Evolutionary conservation across 1,140 invertebrate genomes (phyloP), one percentile per base, ranked within the genome.

Genomic region (Apis cerana): DNA sequence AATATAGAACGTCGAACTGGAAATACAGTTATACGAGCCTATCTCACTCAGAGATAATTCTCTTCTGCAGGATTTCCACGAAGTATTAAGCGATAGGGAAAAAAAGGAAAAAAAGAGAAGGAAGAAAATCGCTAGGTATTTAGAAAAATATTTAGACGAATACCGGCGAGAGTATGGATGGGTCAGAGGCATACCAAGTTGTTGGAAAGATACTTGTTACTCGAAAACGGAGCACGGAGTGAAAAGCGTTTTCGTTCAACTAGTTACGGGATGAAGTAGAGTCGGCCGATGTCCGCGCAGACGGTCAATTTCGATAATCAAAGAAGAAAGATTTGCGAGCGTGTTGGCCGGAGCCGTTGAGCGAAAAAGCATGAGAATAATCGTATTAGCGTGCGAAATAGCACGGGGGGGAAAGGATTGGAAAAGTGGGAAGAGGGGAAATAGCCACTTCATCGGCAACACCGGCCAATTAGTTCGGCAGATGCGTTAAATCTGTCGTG

Each of bases 401-500:
- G 81, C 56, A 5, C 15, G 19, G 62, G 23, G 11, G 10, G 61
- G 33, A 2, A 23, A 65, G 48, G 19, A 67, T 79, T 12, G 54
- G 79, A 67, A 77, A 72, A 71, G 54, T 19, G 48, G 64, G 58
- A 50, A 10, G 33, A 58, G 74, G 74, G 43, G 10, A 54, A 77
- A 48, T 72, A 71, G 76, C 64, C 89, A 89, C 87, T 90, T 90
- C 89, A 89, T 91, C 90, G 90, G 90, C 80, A 86, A 86, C 84
- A 75, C 83, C 69, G 82, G 88, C 91, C 91, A 91, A 92, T 92
- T 91, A 92, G 91, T 91, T 91, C 83, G 86, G 86, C 89, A 90
- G 85, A 91, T 92, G 91, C 86, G 89, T 92, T 92, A 91, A 92
- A 92, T 92, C 90, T 91, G 91, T 92, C 91, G 88, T 75, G 83